These are phyloP conservation scores for Otolemur garnettii DNA, from an alignment of 2,113 vertebrate species.

Conservation along the genomic window DNA sequence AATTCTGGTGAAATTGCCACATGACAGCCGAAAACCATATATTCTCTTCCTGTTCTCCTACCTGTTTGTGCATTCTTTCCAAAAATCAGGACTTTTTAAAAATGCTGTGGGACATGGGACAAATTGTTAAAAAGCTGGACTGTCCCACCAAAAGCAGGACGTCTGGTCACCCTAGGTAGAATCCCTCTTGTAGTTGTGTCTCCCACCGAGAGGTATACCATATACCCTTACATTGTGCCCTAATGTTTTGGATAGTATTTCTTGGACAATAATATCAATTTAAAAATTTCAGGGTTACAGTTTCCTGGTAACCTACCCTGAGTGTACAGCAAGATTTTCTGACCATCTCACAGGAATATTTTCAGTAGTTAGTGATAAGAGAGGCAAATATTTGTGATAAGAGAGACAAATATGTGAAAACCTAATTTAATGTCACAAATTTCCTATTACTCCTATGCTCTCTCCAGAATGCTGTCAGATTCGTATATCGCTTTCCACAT, in stretches of 20 bases:
- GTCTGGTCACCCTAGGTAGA: too few species aligned
- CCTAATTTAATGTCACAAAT: neutral
- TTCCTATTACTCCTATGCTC: neutral
- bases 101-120: too few species aligned
- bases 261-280: neutral
- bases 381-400: neutral
- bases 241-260: neutral
- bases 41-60: too few species aligned
- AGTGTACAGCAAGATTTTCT: neutral
- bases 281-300: neutral
- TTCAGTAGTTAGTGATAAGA: neutral
- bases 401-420: neutral
- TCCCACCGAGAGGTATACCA: too few species aligned
- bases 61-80: too few species aligned
- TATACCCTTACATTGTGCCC: neutral
- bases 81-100: too few species aligned
- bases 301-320: neutral
- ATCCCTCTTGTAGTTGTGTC: too few species aligned
- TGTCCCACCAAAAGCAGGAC: too few species aligned
- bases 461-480: neutral
- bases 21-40: too few species aligned
- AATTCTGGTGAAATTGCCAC: too few species aligned
- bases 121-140: too few species aligned
- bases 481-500: neutral
- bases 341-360: neutral